Evolutionary conservation across 1,140 invertebrate species (phyloP).

Genomic region (Dendrolimus kikuchii): DNA sequence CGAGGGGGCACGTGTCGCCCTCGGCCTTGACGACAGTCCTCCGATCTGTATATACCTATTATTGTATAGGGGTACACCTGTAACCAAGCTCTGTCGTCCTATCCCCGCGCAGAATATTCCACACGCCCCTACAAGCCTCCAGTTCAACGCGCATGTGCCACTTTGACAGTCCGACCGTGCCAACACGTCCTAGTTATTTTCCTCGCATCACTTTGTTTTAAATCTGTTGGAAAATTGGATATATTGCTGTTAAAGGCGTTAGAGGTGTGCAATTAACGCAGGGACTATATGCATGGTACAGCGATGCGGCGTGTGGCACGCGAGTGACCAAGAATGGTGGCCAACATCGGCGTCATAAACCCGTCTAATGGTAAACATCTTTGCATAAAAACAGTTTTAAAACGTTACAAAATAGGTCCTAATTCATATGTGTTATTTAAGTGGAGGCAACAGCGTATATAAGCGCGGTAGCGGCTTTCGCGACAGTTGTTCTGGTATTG

Average conservation of each 20-base stretch:
- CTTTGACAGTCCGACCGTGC: constrained; percentile 43
- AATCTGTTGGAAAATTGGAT: constrained; percentile 9
- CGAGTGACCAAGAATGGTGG: constrained; percentile 53
- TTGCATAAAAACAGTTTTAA: constrained; percentile 6
- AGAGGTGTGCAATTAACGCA: constrained; percentile 6
- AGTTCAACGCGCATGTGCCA: constrained; percentile 44
- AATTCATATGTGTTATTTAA: constrained; percentile 25
- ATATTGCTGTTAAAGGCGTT: constrained; percentile 10
- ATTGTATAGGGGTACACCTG: constrained; percentile 23
- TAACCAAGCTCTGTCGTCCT: constrained; percentile 43
- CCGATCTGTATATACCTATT: constrained; percentile 18
- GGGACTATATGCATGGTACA: constrained; percentile 5
- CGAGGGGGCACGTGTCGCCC: constrained; percentile 31
- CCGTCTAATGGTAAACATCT: constrained; percentile 56
- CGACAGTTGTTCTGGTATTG: constrained; percentile 53
- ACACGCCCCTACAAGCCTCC: constrained; percentile 58
- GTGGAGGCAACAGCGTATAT: constrained; percentile 68
- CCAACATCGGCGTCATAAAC: constrained; percentile 52
- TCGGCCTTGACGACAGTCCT: constrained; percentile 46
- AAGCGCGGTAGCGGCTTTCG: constrained; percentile 62
- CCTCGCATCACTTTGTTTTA: constrained; percentile 21
- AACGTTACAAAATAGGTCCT: neutral
- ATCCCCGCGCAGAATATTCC: constrained; percentile 41
- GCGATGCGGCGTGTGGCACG: constrained; percentile 27
- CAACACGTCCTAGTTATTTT: constrained; percentile 48